phyloP scores from a whole-genome alignment of 1,140 invertebrate genomes.

The Platorchestia sp. region DNA sequence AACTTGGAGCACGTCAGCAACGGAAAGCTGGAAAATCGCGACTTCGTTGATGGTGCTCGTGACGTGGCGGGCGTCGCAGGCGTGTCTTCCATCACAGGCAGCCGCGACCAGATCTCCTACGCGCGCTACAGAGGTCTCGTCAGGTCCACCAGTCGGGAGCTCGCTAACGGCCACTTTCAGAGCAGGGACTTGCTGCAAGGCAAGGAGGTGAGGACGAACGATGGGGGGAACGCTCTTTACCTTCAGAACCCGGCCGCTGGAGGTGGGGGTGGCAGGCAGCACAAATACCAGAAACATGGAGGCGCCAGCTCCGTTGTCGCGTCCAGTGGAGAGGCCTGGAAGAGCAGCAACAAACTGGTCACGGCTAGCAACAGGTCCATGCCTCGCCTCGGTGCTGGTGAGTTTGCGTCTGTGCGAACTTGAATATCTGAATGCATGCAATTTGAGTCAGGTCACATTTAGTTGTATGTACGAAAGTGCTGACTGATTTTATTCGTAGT shows the following conservation, averaged over 20 bases:
- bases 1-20: not conserved
- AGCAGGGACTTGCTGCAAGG: not conserved
- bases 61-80: not conserved
- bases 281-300: slow-evolving; percentile 68
- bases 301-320: slow-evolving; percentile 25
- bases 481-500: no score
- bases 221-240: slow-evolving; percentile 72
- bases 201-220: not conserved
- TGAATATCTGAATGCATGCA: not conserved
- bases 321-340: slow-evolving; percentile 57
- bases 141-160: slow-evolving; percentile 22
- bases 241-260: slow-evolving; percentile 58
- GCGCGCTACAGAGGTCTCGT: slow-evolving; percentile 13
- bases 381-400: slow-evolving; percentile 79
- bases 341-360: slow-evolving; percentile 65
- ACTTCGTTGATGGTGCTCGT: not conserved
- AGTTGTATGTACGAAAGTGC: no score
- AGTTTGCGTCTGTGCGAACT: slow-evolving; percentile 47
- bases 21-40: not conserved
- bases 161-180: not conserved
- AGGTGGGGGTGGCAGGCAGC: slow-evolving; percentile 58
- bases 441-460: no score
- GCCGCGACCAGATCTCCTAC: slow-evolving; percentile 19
- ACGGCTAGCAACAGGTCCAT: slow-evolving; percentile 77
- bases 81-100: not conserved